Conservation (phyloP, 2,113 vertebrate genomes). For the Anhinga rufa region DNA sequence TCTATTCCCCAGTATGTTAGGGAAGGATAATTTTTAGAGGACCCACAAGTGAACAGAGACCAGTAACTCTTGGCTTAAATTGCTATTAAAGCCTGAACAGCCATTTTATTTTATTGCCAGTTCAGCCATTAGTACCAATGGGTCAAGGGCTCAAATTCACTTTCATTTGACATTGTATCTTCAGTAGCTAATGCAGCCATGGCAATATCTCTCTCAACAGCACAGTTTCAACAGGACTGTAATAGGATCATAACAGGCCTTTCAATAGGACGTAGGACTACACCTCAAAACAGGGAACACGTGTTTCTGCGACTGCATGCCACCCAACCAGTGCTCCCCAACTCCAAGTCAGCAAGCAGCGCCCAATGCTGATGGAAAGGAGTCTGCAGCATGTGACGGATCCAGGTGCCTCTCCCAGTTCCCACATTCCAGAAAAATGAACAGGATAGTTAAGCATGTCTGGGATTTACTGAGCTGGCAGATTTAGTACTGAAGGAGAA, state of each 20-base stretch:
- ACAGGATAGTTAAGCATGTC: constrained; percentile 68
- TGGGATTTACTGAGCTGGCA: constrained; percentile 69
- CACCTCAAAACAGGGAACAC: background rate
- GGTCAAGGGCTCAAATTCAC: constrained; percentile 27
- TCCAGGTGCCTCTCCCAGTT: constrained; percentile 36
- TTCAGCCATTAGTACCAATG: background rate
- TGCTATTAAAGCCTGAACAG: constrained; percentile 34
- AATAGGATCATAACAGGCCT: background rate
- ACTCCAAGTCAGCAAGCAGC: background rate
- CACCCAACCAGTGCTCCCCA: background rate
- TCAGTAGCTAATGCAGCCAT: background rate
- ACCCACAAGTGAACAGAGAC: background rate
- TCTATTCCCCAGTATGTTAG: background rate
- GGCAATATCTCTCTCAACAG: background rate
- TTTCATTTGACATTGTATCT: background rate
- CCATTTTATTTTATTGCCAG: constrained; percentile 44
- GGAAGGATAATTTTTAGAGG: constrained; percentile 5
- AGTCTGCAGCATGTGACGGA: constrained; percentile 15
- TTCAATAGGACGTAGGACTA: background rate
- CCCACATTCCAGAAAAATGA: constrained; percentile 36
- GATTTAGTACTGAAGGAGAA: constrained; percentile 43
- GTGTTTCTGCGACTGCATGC: background rate
- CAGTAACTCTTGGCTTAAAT: background rate
- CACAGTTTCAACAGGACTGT: background rate
- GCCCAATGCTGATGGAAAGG: background rate